These are phyloP conservation scores for Sturmia bella DNA, from an alignment of 2,888 invertebrate species.

Conservation along the genomic window DNA sequence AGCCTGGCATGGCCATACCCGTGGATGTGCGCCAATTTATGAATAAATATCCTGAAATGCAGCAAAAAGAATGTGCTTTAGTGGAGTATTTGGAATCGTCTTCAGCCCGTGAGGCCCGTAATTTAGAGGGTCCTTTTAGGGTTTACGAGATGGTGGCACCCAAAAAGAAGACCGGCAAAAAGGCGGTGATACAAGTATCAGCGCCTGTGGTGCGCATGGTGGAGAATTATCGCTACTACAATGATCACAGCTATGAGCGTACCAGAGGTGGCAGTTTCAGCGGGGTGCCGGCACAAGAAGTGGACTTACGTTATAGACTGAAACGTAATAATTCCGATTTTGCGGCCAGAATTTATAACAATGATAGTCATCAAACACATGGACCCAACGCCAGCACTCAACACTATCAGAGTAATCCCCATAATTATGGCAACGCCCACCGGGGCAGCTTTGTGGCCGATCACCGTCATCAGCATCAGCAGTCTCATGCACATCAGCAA, in stretches of 20 bases:
- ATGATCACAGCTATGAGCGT: constrained; percentile 81
- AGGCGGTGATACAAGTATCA: constrained; percentile 82
- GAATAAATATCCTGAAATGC: constrained; percentile 94
- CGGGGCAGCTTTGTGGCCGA: constrained; percentile 72
- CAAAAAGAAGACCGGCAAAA: constrained; percentile 87
- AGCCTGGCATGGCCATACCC: constrained; percentile 94
- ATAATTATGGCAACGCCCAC: constrained; percentile 71
- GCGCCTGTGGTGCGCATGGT: constrained; percentile 84
- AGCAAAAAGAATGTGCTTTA: constrained; percentile 92
- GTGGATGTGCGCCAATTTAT: constrained; percentile 95
- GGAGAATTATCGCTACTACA: constrained; percentile 85
- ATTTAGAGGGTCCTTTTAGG: constrained; percentile 85
- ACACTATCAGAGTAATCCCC: constrained; percentile 71
- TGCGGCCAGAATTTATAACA: constrained; percentile 72
- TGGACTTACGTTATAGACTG: constrained; percentile 78
- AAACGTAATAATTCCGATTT: constrained; percentile 81
- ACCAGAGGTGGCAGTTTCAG: constrained; percentile 81
- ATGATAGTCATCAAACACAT: constrained; percentile 56
- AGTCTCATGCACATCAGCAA: constrained; percentile 37
- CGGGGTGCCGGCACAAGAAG: constrained; percentile 81
- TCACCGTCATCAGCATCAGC: constrained; percentile 62
- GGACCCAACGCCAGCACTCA: constrained; percentile 33
- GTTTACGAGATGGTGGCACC: constrained; percentile 91
- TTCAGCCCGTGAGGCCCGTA: constrained; percentile 90
- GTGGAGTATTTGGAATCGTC: constrained; percentile 95